Conservation (phyloP, 2,888 invertebrate species). For the Tridacna gigas region DNA sequence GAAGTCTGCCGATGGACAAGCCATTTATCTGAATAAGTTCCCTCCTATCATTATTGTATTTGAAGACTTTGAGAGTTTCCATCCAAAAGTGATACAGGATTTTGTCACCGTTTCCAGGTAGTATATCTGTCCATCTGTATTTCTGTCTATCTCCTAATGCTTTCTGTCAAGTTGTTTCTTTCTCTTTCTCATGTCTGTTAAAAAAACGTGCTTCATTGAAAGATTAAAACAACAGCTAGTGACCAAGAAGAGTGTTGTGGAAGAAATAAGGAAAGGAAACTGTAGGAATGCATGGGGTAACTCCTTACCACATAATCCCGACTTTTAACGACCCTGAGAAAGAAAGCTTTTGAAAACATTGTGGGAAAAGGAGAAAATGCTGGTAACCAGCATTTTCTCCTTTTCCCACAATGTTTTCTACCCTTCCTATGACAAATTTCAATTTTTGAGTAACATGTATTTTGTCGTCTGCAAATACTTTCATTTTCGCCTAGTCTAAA, state of each 20-base stretch:
- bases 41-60: conserved; percentile 89
- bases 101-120: conserved; percentile 93
- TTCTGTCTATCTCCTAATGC: not conserved
- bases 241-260: no score
- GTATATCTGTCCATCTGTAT: conserved; percentile 30
- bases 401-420: not conserved
- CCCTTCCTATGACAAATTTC: no score
- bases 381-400: not conserved
- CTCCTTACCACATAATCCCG: no score
- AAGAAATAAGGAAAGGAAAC: no score
- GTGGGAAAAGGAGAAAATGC: not conserved
- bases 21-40: conserved; percentile 32
- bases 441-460: no score
- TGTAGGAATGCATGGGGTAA: no score
- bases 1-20: conserved; percentile 51
- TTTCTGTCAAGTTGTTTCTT: no score
- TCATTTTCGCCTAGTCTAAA: no score
- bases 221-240: no score
- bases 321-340: not conserved
- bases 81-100: conserved; percentile 90
- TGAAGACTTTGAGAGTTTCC: conserved; percentile 94
- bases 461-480: no score
- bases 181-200: no score
- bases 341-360: not conserved
- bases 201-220: no score